Evolutionary conservation across 1,140 invertebrate species (phyloP).

Genomic region (Anthonomus grandis): DNA sequence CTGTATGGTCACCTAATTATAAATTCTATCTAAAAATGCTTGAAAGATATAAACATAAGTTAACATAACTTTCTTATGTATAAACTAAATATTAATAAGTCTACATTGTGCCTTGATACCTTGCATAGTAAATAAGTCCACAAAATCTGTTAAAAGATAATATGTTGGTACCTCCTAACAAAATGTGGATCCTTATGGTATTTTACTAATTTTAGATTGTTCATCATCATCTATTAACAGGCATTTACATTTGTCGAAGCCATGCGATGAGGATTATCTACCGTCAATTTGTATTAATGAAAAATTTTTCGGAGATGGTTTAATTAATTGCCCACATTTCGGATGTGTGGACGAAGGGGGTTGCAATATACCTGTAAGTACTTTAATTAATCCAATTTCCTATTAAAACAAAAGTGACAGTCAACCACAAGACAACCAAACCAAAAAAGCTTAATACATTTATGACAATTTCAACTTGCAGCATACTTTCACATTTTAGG

Average conservation of each 20-base stretch:
- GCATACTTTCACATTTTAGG: not conserved
- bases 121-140: too few relatives aligned
- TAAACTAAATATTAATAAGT: too few relatives aligned
- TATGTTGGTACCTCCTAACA: too few relatives aligned
- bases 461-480: constrained; percentile 1
- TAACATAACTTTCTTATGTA: too few relatives aligned
- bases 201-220: constrained; percentile 14
- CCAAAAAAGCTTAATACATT: not conserved
- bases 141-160: too few relatives aligned
- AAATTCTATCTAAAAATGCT: too few relatives aligned
- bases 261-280: not conserved
- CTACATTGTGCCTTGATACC: too few relatives aligned
- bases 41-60: too few relatives aligned
- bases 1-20: too few relatives aligned
- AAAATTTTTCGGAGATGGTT: constrained; percentile 9
- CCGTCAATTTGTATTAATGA: constrained; percentile 13
- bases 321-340: constrained; percentile 20
- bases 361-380: constrained; percentile 8
- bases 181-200: not conserved
- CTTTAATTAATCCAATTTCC: not conserved
- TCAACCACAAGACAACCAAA: not conserved
- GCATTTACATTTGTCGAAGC: not conserved
- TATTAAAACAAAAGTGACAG: not conserved
- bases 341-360: constrained; percentile 16
- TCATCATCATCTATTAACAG: not conserved